Conservation (phyloP, 2,113 vertebrate species). For the Myxocyprinus asiaticus region DNA sequence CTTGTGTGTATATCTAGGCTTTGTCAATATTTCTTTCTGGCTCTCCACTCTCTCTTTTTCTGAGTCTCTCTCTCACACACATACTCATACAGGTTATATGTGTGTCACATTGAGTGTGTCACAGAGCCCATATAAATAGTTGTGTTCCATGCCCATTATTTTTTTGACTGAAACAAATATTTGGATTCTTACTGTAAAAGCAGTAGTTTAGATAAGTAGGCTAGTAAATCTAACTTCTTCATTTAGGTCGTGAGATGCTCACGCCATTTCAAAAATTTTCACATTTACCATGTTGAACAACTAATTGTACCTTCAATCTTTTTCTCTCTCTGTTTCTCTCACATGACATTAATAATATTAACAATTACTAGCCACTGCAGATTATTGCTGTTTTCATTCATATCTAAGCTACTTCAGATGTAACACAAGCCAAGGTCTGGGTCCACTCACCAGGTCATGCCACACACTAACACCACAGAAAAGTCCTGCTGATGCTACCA, state of each 20-base stretch:
- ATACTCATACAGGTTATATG: neutral
- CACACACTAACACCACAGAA: neutral
- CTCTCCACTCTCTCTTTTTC: slow-evolving; percentile 55
- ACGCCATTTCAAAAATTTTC: no score
- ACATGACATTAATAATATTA: neutral
- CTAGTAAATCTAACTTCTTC: no score
- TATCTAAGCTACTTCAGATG: neutral
- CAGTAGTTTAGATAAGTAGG: no score
- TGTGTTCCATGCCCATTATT: no score
- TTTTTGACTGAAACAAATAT: no score
- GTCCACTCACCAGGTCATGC: neutral
- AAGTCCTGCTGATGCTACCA: slow-evolving; percentile 17
- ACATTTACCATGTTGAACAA: neutral
- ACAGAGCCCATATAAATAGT: neutral
- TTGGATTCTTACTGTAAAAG: no score
- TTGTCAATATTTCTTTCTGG: slow-evolving; percentile 84
- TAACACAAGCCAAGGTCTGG: neutral
- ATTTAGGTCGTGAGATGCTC: no score
- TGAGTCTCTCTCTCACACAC: neutral
- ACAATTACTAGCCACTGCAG: neutral
- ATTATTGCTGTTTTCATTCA: neutral
- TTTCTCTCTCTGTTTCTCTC: neutral
- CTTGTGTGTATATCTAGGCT: slow-evolving; percentile 82
- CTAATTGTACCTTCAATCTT: neutral
- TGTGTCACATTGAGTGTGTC: no score